Evolutionary conservation across 2,113 vertebrate genomes (phyloP).

Genomic region (Ifrita kowaldi): DNA sequence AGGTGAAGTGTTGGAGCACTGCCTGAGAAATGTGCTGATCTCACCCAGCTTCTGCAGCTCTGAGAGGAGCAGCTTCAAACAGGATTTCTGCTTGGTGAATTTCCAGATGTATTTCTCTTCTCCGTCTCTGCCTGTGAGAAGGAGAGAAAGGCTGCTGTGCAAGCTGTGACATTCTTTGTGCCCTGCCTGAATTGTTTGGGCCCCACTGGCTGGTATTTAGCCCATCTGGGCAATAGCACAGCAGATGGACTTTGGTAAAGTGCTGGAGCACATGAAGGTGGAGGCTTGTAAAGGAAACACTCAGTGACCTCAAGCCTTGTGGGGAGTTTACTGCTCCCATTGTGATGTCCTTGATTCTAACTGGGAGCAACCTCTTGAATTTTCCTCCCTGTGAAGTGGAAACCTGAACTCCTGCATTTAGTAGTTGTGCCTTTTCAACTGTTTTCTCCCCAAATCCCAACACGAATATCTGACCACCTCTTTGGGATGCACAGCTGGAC

Average conservation of each 20-base stretch:
- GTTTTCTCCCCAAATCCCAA: neutral
- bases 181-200: neutral
- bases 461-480: rapidly evolving
- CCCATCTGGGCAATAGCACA: neutral
- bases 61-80: neutral
- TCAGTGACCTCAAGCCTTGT: neutral
- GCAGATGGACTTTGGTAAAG: neutral
- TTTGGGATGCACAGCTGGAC: neutral
- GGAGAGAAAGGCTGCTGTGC: neutral
- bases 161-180: neutral
- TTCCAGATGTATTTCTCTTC: neutral
- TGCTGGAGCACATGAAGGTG: neutral
- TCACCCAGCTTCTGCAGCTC: neutral
- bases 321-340: neutral
- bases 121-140: neutral
- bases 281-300: neutral
- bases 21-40: slow-evolving; percentile 26
- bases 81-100: neutral
- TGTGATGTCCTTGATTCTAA: neutral
- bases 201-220: neutral
- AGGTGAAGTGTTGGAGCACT: slow-evolving; percentile 7
- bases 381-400: neutral
- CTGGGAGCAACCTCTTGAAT: neutral
- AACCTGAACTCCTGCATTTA: neutral
- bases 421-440: neutral